Conservation (phyloP, 2,888 invertebrate species). For the Hirtodrosophila trivittata region DNA sequence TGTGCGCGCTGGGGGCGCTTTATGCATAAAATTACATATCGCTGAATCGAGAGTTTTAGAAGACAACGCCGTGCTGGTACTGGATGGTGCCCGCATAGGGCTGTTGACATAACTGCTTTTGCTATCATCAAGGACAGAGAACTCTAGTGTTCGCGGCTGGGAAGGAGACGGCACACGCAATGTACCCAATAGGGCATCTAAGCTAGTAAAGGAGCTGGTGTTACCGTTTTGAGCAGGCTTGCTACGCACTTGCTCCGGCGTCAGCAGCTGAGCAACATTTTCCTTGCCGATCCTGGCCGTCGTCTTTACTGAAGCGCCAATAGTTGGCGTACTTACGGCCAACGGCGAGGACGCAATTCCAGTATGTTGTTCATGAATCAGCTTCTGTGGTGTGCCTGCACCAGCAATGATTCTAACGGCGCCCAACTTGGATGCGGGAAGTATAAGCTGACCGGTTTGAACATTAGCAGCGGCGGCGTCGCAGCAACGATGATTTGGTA, state of each 20-base stretch:
- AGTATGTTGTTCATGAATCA: background rate
- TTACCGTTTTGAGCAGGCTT: background rate
- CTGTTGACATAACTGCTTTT: background rate
- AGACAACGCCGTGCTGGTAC: background rate
- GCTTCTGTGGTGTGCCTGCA: conserved; percentile 16
- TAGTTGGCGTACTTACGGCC: conserved; percentile 57
- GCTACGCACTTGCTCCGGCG: conserved; percentile 52
- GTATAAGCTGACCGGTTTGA: conserved; percentile 15
- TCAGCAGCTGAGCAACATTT: conserved; percentile 29
- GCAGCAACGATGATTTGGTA: conserved; percentile 74
- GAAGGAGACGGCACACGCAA: background rate
- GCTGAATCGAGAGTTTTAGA: background rate
- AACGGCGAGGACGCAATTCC: conserved; percentile 32
- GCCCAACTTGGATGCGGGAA: conserved; percentile 14
- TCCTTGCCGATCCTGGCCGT: conserved; percentile 35
- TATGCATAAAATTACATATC: conserved; percentile 19
- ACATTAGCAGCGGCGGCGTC: conserved; percentile 26
- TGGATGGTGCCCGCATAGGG: background rate
- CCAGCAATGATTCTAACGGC: conserved; percentile 2
- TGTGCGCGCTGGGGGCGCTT: conserved; percentile 64
- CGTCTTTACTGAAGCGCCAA: background rate
- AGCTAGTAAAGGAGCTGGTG: background rate
- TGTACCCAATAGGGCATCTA: background rate
- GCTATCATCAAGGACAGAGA: background rate
- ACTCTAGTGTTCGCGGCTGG: background rate